Percentiles rank a stretch among this genome's conserved stretches.
Evolutionary conservation across 64 coral and sea anemone genomes (phyloP).

Genomic region (Platygyra sinensis): DNA sequence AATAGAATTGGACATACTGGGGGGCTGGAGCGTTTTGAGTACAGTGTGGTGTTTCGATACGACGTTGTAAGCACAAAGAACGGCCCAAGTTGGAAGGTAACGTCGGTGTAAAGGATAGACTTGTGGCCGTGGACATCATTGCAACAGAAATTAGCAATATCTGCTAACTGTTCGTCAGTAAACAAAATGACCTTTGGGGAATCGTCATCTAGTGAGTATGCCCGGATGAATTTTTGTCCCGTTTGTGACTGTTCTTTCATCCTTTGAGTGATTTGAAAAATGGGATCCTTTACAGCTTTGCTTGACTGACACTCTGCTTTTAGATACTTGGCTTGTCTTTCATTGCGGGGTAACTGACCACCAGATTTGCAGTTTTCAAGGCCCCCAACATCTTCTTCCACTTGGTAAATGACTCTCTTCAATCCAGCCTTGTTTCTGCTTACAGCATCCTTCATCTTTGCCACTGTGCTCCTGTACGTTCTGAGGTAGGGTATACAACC

Average conservation of each 20-base stretch:
- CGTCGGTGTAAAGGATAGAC: conserved; percentile 18
- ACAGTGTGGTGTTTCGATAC: conserved; percentile 46
- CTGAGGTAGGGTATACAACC: conserved; percentile 34
- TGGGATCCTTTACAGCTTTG: conserved; percentile 37
- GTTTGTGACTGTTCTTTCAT: conserved; percentile 61
- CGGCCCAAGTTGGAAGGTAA: conserved; percentile 63
- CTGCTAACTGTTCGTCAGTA: too few relatives aligned
- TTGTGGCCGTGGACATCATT: conserved; percentile 46
- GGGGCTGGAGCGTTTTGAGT: not conserved
- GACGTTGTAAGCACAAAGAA: conserved; percentile 14
- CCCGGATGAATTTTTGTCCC: conserved; percentile 46
- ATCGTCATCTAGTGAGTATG: conserved; percentile 46
- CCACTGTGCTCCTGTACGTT: conserved; percentile 26
- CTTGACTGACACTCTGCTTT: conserved; percentile 1
- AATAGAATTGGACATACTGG: not conserved
- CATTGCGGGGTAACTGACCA: conserved; percentile 25
- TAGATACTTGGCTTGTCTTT: too few relatives aligned
- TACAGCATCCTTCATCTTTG: conserved; percentile 9
- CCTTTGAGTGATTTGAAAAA: conserved; percentile 59
- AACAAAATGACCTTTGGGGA: conserved; percentile 60
- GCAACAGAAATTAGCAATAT: conserved; percentile 64
- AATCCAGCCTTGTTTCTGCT: not conserved
- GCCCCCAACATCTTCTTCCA: conserved; percentile 24
- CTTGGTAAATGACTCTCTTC: conserved; percentile 21
- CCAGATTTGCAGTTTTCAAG: conserved; percentile 41